Evolutionary conservation across 2,113 vertebrate genomes (phyloP).

Genomic region (Sarotherodon lohbergeri): DNA sequence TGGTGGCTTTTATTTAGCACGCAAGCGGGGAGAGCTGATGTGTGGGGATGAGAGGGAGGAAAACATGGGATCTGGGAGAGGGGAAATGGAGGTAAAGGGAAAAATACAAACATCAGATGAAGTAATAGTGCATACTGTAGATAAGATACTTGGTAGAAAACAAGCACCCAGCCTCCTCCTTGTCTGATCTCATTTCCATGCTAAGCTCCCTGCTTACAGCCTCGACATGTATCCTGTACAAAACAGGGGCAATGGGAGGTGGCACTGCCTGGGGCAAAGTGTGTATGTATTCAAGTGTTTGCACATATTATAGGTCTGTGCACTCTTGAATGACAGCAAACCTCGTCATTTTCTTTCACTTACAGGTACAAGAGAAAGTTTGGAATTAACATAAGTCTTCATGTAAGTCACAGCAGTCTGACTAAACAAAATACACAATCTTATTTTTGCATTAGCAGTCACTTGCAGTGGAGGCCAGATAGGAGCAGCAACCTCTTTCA

Average conservation of each 20-base stretch:
- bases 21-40: not conserved
- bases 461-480: not conserved
- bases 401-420: not conserved
- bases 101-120: not conserved
- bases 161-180: not conserved
- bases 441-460: not conserved
- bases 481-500: not conserved
- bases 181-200: not conserved
- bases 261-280: not conserved
- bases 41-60: not conserved
- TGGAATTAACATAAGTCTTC: not conserved
- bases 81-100: not conserved
- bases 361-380: not conserved
- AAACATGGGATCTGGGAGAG: not conserved
- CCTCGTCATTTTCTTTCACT: not conserved
- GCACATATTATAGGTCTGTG: not conserved
- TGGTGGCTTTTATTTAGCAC: conserved; percentile 15
- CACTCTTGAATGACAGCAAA: not conserved
- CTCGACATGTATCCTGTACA: not conserved
- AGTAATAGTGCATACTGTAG: not conserved
- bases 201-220: not conserved
- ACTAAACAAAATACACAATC: not conserved
- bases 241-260: not conserved
- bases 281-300: not conserved
- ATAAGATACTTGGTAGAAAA: not conserved